These are phyloP conservation scores for Carterocephalus palaemon DNA, from an alignment of 2,888 invertebrate species.

Conservation along the genomic window DNA sequence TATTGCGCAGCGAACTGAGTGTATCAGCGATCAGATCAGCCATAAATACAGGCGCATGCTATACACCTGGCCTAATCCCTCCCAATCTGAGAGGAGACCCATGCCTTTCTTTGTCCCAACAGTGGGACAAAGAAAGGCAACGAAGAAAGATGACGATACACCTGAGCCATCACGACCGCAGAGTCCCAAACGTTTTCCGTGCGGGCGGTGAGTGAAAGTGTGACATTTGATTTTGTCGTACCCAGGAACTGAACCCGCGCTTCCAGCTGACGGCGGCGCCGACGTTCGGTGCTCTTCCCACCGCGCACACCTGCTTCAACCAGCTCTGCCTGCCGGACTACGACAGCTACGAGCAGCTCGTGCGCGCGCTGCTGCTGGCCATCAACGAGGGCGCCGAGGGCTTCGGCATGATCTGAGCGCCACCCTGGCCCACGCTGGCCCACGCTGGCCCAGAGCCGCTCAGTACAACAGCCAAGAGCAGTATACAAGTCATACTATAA, in stretches of 20 bases:
- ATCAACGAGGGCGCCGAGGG: constrained; percentile 98
- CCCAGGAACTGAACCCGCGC: constrained; percentile 89
- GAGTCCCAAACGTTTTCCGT: no score
- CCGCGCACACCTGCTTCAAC: constrained; percentile 98
- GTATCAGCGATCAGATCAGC: no score
- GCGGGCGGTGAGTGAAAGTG: not conserved
- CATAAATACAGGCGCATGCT: no score
- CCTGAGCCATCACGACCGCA: no score
- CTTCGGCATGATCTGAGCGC: constrained; percentile 77
- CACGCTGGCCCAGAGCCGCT: not conserved
- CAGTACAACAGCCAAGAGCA: no score
- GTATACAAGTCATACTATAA: not conserved
- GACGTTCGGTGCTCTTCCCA: constrained; percentile 93
- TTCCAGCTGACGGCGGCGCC: constrained; percentile 96
- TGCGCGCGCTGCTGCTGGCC: constrained; percentile 92
- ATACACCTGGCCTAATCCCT: no score
- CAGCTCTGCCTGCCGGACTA: constrained; percentile 97
- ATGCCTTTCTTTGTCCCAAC: no score
- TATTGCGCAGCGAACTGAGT: no score
- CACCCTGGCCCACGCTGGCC: not conserved
- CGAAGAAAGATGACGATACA: no score
- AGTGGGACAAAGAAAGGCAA: no score
- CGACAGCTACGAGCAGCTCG: constrained; percentile 95
- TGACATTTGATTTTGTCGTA: constrained; percentile 11
- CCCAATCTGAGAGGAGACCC: no score